phyloP scores from a whole-genome alignment of 2,888 invertebrate species.

The Merodon equestris region DNA sequence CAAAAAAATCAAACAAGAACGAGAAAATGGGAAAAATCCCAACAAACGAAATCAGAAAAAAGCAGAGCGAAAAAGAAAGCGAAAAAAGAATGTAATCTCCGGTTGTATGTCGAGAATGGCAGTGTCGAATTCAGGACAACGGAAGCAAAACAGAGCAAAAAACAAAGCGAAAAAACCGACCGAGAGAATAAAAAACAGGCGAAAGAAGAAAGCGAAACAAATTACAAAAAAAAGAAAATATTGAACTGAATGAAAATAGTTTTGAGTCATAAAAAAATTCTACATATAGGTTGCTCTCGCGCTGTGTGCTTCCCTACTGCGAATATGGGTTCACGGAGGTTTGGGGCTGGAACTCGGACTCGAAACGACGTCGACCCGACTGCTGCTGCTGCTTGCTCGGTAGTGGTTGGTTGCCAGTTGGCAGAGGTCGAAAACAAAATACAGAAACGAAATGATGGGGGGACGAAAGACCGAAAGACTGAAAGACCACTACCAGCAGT shows the following conservation, averaged over 20 bases:
- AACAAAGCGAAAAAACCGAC: conserved; percentile 25
- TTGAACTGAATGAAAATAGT: conserved; percentile 61
- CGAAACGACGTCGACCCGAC: too few relatives aligned
- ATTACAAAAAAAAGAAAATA: conserved; percentile 8
- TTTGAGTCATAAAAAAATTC: conserved; percentile 65
- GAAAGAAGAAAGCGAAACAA: conserved; percentile 35
- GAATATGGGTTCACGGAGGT: conserved; percentile 10
- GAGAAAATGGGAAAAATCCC: conserved; percentile 59
- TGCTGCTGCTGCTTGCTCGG: conserved; percentile 22
- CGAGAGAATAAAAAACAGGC: conserved; percentile 1
- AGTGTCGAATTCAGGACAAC: conserved; percentile 69
- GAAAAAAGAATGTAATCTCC: conserved; percentile 65
- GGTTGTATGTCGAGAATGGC: conserved; percentile 67
- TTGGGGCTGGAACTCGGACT: conserved; percentile 19
- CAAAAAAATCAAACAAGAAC: conserved; percentile 23
- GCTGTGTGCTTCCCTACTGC: neutral
- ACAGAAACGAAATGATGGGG: conserved; percentile 10
- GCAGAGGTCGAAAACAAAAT: conserved; percentile 13
- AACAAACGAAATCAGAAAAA: conserved; percentile 38
- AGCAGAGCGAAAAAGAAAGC: conserved; percentile 10
- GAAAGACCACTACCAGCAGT: neutral
- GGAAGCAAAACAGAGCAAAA: conserved; percentile 65
- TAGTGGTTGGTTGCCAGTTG: neutral
- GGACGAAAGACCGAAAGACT: too few relatives aligned
- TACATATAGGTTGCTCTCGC: conserved; percentile 39